Evolutionary conservation across 2,888 invertebrate genomes (phyloP), one percentile per base, ranked within the genome.

Genomic region (Pseudococcus jackbeardsleyi): DNA sequence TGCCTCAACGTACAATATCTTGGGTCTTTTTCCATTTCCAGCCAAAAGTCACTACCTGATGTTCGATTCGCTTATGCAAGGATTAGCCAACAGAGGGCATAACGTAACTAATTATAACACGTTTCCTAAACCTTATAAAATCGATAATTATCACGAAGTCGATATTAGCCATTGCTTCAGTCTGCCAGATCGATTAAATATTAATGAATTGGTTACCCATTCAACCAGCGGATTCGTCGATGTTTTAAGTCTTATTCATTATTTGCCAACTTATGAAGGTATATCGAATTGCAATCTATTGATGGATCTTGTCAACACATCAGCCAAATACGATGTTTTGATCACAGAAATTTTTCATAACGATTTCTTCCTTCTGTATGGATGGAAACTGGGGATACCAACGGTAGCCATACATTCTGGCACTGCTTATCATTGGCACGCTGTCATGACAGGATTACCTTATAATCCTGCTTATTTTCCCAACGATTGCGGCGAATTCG

Each of bases 321-420:
- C 86, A 3, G 42, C 7, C 15, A 19, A 42, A 26, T 88, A 64
- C 90, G 95, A 96, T 91, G 91, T 96, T 0, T 92, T 95, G 9
- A 91, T 96, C 0, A 92, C 94, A 88, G 96, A 96, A 91, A 93
- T 93, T 88, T 96, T 96, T 91, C 95, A 95, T 19, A 84, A 9
- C 85, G 95, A 96, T 90, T 95, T 96, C 91, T 94, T 94, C 91
- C 91, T 95, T 90, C 94, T 94, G 1, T 91, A 96, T 48, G 94
- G 94, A 0, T 92, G 95, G 90, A 93, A 94, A 90, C 33, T 77
- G 50, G 9, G n/a, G 17, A 26, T 77, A 7, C 87, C 87, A 8
- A 22, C 79, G 0, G 92, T 95, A 0, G 92, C 92, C 0, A 90
- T 94, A 4, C 93, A 93, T 17, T 93, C 94, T 7, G 93, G 93